These are phyloP conservation scores for Labeo calbasu DNA, from an alignment of 2,797 vertebrate species.

Conservation along the genomic window DNA sequence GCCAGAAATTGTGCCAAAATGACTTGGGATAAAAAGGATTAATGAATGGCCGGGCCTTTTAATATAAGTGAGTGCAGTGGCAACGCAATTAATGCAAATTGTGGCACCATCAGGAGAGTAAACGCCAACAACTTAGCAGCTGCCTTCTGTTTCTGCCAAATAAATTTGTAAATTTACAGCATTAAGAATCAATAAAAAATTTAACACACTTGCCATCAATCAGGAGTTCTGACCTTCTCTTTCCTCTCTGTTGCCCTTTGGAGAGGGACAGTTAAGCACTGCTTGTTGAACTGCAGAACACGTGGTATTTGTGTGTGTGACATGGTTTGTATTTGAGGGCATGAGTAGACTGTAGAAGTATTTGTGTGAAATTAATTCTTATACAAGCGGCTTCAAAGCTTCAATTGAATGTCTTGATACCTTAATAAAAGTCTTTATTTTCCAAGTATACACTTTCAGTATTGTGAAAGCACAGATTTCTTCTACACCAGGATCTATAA, in stretches of 20 bases:
- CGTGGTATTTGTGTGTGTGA: neutral
- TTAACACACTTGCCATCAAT: slow-evolving; percentile 97
- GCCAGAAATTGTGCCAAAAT: slow-evolving; percentile 99
- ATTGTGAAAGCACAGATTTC: neutral
- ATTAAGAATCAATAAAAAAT: slow-evolving; percentile 99
- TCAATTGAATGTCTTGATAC: neutral
- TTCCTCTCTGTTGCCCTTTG: slow-evolving; percentile 60
- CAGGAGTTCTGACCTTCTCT: slow-evolving; percentile 69
- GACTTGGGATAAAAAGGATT: slow-evolving; percentile 95
- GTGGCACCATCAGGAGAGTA: slow-evolving; percentile 87
- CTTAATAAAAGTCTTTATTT: neutral
- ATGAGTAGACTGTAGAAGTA: slow-evolving; percentile 2
- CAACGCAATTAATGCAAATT: slow-evolving; percentile 96
- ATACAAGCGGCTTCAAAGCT: neutral
- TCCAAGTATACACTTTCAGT: neutral
- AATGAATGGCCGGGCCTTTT: slow-evolving; percentile 96
- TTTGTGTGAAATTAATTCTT: slow-evolving; percentile 6
- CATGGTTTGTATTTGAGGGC: neutral
- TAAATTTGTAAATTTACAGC: slow-evolving; percentile 98
- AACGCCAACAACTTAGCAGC: slow-evolving; percentile 86
- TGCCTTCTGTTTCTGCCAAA: slow-evolving; percentile 96
- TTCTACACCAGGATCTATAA: neutral
- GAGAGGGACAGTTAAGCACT: slow-evolving; percentile 45
- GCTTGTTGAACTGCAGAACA: slow-evolving; percentile 36
- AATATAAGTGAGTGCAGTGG: slow-evolving; percentile 99